Evolutionary conservation across 2,888 invertebrate species (phyloP), one percentile per base, ranked within the genome.

Genomic region (Thyatira batis): DNA sequence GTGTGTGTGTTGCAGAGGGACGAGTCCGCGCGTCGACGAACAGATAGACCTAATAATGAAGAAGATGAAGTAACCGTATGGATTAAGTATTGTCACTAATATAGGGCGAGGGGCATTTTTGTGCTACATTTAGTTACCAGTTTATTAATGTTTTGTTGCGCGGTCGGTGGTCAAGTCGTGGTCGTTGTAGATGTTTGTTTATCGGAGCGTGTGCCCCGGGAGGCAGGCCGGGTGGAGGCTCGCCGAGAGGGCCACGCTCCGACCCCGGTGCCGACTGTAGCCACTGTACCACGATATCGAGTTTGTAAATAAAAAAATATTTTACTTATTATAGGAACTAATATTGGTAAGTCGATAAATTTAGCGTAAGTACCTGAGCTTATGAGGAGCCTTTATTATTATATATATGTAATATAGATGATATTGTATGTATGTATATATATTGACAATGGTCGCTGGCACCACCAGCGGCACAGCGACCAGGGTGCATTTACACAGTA

Each of bases 21-120:
- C 94, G 56, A 97, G 97, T 58, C 93, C 94, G 67, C 94, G 97
- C 67, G 93, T 97, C 58, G 97, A 98, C 86, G 95, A 95, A 70
- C 93, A 97, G 67, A 95, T 98, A 67, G 95, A 96, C 64, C 92
- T 95, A 69, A 95, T 97, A 65, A 93, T 94, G 85, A 93, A 94
- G 78, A 95, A 94, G 79, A 60, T 90, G 55, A 87, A 86, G 80
- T 86, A 80, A 61, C 30, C 17, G 5, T 27, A 21, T 44, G 21
- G 28, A 23, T 28, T 39, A 11, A 20, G 46, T 53, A 49, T 9
- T 30, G 33, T 21, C 3, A 45, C 13, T 30, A 23, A 23, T 23
- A 8, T 25, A 17, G 9, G 33, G 20, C 9, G 30, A 9, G 53
- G 45, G 17, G 17, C 30, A 17, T 39, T 39, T 33, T 30, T 3